These are phyloP conservation scores for Protomyctophum bolini DNA, from an alignment of 2,113 vertebrate genomes.

Conservation along the genomic window DNA sequence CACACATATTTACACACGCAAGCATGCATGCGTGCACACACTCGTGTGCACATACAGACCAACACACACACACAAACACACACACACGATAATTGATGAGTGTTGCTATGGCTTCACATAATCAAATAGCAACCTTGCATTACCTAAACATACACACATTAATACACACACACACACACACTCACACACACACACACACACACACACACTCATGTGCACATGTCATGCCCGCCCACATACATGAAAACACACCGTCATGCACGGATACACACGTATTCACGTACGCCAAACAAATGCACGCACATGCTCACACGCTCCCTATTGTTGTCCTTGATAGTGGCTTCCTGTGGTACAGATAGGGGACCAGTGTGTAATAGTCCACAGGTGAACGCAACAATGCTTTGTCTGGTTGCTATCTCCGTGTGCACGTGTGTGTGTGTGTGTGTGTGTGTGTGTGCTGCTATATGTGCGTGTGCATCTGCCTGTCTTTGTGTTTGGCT, in stretches of 20 bases:
- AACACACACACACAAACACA: neutral
- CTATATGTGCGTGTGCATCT: neutral
- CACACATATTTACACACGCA: constrained; percentile 1
- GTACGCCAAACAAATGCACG: neutral
- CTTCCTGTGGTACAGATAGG: constrained; percentile 8
- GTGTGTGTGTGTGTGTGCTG: neutral
- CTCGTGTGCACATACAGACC: neutral
- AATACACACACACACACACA: no score
- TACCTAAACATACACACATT: constrained; percentile 1
- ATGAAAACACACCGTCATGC: neutral
- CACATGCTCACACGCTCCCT: constrained; percentile 3
- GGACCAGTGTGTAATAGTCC: neutral
- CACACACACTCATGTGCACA: neutral
- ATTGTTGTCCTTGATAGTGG: constrained; percentile 6
- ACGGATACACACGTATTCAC: neutral
- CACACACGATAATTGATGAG: constrained; percentile 8
- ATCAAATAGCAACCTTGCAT: constrained; percentile 9
- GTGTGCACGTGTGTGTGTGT: neutral
- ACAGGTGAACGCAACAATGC: constrained; percentile 7
- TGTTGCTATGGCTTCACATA: constrained; percentile 10
- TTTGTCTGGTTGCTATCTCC: neutral
- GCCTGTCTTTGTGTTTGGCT: constrained; percentile 1
- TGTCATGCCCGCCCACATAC: neutral
- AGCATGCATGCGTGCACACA: no score
- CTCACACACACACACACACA: neutral